Evolutionary conservation across 2,797 vertebrate species (phyloP).

Genomic region (Pogoniulus pusillus): DNA sequence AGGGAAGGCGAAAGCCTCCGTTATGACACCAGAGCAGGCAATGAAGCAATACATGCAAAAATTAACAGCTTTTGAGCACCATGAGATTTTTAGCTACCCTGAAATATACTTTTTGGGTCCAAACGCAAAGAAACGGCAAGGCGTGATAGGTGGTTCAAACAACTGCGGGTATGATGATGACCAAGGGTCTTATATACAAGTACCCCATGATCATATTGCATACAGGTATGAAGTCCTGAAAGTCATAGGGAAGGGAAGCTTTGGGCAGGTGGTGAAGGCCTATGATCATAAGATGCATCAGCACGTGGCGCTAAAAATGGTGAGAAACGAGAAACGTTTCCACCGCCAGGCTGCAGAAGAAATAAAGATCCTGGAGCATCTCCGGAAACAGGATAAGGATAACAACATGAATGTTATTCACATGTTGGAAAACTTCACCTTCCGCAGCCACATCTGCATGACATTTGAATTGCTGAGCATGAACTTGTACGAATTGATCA

Average conservation of each 20-base stretch:
- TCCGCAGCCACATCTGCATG: conserved; percentile 99
- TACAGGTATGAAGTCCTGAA: conserved; percentile 98
- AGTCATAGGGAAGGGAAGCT: conserved; percentile 98
- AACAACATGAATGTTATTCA: conserved; percentile 98
- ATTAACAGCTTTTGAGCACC: conserved; percentile 92
- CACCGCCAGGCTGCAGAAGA: conserved; percentile 98
- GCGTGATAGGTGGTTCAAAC: conserved; percentile 92
- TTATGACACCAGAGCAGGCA: conserved; percentile 89
- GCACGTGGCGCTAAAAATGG: conserved; percentile 98
- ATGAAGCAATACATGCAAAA: conserved; percentile 99
- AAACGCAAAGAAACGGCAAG: conserved; percentile 93
- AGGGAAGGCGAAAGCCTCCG: conserved; percentile 82
- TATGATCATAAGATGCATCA: conserved; percentile 95
- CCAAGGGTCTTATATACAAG: conserved; percentile 98
- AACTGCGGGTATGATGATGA: conserved; percentile 96
- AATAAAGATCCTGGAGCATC: conserved; percentile 96
- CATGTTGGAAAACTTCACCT: conserved; percentile 99
- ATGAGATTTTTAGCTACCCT: conserved; percentile 92
- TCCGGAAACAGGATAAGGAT: conserved; percentile 97
- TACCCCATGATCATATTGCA: conserved; percentile 94
- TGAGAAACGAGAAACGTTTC: conserved; percentile 98
- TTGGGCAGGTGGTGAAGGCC: conserved; percentile 97
- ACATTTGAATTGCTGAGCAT: conserved; percentile 98
- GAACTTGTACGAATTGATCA: conserved; percentile 99
- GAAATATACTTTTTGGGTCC: conserved; percentile 94